Conservation (phyloP, 2,113 vertebrate genomes). For the Apaloderma vittatum region DNA sequence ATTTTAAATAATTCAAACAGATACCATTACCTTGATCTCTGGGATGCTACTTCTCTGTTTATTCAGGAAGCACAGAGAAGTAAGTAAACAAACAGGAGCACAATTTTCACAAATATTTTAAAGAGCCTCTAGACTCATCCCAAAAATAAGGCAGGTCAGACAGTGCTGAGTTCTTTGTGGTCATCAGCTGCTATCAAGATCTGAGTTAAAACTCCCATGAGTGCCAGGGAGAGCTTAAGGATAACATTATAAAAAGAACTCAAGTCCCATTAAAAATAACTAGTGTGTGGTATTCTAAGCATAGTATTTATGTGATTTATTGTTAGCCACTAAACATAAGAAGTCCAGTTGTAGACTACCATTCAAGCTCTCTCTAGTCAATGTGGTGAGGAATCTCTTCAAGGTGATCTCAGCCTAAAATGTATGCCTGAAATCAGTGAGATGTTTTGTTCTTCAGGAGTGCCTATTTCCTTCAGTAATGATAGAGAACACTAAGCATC, state of each 20-base stretch:
- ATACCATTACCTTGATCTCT: slow-evolving; percentile 10
- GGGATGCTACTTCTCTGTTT: not conserved
- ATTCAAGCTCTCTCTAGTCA: not conserved
- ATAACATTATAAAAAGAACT: not conserved
- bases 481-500: not conserved
- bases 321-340: not conserved
- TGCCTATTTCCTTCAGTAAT: not conserved
- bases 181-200: not conserved
- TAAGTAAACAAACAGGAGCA: not conserved
- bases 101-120: not conserved
- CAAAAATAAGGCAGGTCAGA: not conserved
- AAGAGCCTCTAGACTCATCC: not conserved
- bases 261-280: not conserved
- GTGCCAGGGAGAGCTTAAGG: not conserved
- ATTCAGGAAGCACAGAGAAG: not conserved
- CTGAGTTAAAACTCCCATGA: not conserved
- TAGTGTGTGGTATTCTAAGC: not conserved
- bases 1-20: slow-evolving; percentile 29
- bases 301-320: not conserved
- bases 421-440: not conserved
- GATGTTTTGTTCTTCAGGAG: not conserved
- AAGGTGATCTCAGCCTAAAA: not conserved
- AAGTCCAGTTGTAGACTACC: not conserved
- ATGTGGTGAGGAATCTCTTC: not conserved
- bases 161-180: not conserved